Conservation (phyloP, 1,140 invertebrate species). For the Drosophila nigrodunni region DNA sequence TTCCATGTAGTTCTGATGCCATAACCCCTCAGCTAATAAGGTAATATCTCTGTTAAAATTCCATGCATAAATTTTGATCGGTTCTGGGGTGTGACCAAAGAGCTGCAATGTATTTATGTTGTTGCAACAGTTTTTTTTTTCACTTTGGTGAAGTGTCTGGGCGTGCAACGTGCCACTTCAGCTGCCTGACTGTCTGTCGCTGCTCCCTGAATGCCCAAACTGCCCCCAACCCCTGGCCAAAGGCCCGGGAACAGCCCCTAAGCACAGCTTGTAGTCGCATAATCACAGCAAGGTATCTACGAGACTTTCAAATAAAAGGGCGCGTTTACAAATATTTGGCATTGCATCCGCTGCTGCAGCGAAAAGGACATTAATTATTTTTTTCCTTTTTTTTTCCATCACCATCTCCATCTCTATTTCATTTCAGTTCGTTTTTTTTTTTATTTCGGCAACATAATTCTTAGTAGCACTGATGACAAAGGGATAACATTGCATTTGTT, state of each 20-base stretch:
- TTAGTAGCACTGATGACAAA: constrained; percentile 55
- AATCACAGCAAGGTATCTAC: constrained; percentile 37
- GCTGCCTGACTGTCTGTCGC: constrained; percentile 24
- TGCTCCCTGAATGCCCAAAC: constrained; percentile 3
- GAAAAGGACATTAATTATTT: constrained; percentile 55
- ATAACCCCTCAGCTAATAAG: too few relatives aligned
- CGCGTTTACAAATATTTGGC: constrained; percentile 71
- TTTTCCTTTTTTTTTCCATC: neutral
- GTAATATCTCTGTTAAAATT: neutral
- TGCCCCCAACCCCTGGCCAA: neutral
- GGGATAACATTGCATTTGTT: constrained; percentile 64
- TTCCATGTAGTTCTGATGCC: too few relatives aligned
- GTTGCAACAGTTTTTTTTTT: constrained; percentile 19
- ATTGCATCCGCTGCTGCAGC: constrained; percentile 51
- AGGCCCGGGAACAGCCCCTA: neutral
- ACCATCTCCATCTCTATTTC: neutral
- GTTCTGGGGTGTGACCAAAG: constrained; percentile 20
- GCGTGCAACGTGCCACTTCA: constrained; percentile 47
- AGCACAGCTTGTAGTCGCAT: constrained; percentile 45
- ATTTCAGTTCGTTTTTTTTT: neutral
- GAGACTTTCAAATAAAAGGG: constrained; percentile 45
- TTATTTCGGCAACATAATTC: constrained; percentile 52
- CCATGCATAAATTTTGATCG: neutral
- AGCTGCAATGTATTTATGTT: constrained; percentile 20
- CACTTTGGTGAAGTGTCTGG: constrained; percentile 28